These are phyloP conservation scores for Odocoileus hemionus DNA, from an alignment of 2,113 vertebrate species.

Conservation along the genomic window DNA sequence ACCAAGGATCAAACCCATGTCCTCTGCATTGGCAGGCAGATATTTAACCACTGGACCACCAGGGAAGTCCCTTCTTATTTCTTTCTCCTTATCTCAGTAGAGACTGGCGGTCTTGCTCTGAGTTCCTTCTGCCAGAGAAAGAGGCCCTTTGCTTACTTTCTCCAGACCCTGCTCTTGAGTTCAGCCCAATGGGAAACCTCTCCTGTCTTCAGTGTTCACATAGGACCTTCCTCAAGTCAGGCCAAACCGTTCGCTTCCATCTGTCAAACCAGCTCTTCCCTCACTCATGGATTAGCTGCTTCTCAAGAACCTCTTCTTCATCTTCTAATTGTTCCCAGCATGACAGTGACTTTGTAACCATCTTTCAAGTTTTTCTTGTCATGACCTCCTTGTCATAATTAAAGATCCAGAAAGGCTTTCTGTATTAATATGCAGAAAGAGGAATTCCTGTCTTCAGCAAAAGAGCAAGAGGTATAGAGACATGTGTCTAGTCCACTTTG, in stretches of 20 bases:
- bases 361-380: neutral
- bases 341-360: neutral
- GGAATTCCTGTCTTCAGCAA: neutral
- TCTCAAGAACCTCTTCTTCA: neutral
- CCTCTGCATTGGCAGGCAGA: neutral
- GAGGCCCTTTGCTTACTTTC: neutral
- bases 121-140: neutral
- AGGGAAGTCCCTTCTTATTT: neutral
- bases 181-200: neutral
- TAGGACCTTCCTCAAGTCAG: neutral
- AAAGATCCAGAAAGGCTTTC: neutral
- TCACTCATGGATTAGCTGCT: neutral
- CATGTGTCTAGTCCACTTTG: neutral
- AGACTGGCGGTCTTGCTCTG: neutral
- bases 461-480: neutral
- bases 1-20: neutral
- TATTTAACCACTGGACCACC: neutral
- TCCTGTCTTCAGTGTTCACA: neutral
- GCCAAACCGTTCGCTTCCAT: neutral
- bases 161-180: neutral
- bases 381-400: neutral
- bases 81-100: neutral
- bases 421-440: neutral
- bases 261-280: neutral
- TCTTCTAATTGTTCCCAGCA: neutral